phyloP scores from a whole-genome alignment of 2,888 invertebrate genomes.

The Idaea dimidiata region DNA sequence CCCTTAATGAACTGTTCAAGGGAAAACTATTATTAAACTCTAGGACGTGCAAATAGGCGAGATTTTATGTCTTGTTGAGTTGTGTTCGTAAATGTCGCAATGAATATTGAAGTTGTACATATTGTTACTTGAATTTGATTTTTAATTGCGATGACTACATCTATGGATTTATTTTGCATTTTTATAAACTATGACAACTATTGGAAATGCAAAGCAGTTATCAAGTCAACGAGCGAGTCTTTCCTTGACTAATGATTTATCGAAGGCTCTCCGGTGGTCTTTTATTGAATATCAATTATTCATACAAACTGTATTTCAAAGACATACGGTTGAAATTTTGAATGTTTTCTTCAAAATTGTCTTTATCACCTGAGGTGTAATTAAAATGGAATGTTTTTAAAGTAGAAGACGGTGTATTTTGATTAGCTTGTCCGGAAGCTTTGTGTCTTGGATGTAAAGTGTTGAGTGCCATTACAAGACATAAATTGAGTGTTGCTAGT shows the following conservation, averaged over 20 bases:
- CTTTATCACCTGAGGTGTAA: not conserved
- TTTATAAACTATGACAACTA: slow-evolving; percentile 31
- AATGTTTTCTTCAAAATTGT: slow-evolving; percentile 3
- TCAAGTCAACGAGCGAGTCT: slow-evolving; percentile 35
- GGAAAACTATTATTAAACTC: slow-evolving; percentile 1
- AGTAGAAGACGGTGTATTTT: not conserved
- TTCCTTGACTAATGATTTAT: slow-evolving; percentile 41
- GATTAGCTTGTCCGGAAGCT: slow-evolving; percentile 5
- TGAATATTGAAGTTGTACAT: not conserved
- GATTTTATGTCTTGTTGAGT: not conserved
- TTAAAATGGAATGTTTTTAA: not conserved
- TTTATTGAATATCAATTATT: slow-evolving; percentile 38
- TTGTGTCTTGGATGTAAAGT: not conserved
- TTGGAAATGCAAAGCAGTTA: slow-evolving; percentile 33
- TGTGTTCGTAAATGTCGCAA: not conserved
- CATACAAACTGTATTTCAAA: slow-evolving; percentile 28
- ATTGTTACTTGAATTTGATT: not conserved
- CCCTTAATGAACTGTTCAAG: slow-evolving; percentile 3
- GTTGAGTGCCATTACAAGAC: not conserved
- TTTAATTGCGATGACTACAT: not conserved
- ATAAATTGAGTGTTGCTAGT: too few relatives aligned
- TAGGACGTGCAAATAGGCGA: slow-evolving; percentile 2
- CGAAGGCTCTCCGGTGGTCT: slow-evolving; percentile 38
- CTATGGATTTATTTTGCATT: slow-evolving; percentile 4
- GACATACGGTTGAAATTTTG: slow-evolving; percentile 5